These are phyloP conservation scores for Drosophila pullipes DNA, from an alignment of 2,888 invertebrate species.

Conservation along the genomic window DNA sequence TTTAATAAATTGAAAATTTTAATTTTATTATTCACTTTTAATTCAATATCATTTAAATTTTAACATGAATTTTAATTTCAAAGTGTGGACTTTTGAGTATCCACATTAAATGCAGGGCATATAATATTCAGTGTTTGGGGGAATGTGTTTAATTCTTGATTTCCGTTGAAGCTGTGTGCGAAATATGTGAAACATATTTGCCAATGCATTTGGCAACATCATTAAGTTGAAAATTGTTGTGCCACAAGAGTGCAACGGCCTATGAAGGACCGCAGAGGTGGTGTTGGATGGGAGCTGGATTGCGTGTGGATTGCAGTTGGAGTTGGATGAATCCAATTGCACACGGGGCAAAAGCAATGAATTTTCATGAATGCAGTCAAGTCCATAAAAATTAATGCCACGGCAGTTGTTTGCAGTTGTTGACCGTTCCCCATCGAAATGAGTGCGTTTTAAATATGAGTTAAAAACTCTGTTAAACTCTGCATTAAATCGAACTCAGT, in stretches of 20 bases:
- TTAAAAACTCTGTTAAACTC: conserved; percentile 55
- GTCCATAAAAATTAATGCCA: conserved; percentile 80
- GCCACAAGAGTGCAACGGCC: conserved; percentile 72
- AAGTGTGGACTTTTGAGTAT: neutral
- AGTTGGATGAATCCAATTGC: conserved; percentile 28
- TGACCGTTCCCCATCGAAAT: conserved; percentile 26
- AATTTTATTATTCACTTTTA: neutral
- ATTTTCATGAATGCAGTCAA: conserved; percentile 80
- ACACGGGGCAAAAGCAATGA: conserved; percentile 62
- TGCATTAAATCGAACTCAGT: conserved; percentile 19
- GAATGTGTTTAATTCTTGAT: conserved; percentile 24
- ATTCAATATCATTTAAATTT: neutral
- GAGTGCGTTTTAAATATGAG: conserved; percentile 77
- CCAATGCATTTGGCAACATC: conserved; percentile 80
- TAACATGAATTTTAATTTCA: neutral
- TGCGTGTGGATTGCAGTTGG: conserved; percentile 15
- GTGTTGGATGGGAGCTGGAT: conserved; percentile 17
- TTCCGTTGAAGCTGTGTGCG: conserved; percentile 43
- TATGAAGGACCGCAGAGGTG: conserved; percentile 63
- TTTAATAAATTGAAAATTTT: neutral
- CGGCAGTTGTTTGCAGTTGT: conserved; percentile 64
- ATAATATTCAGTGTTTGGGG: conserved; percentile 2
- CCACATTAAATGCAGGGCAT: conserved; percentile 26
- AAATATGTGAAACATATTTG: conserved; percentile 72
- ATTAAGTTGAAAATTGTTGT: conserved; percentile 78